Base-by-base conservation (phyloP, 2,113 vertebrate species). In the Hucho hucho region DNA sequence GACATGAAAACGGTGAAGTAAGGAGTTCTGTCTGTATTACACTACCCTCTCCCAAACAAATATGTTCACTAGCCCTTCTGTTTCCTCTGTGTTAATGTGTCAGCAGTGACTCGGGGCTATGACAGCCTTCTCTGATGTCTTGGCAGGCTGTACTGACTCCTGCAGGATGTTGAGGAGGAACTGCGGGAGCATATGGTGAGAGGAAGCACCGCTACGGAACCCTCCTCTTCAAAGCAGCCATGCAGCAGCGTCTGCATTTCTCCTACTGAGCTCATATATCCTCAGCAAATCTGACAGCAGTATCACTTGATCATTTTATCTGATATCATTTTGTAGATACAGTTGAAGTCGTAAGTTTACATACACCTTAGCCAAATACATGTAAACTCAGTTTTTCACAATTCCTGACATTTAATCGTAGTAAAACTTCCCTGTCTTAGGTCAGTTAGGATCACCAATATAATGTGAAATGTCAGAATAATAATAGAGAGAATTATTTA, bases 111-210 rank as follows among this genome's bases (percentile, higher is more conserved):
- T 76, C 77, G 77, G 75, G 82, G 79, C 70, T 12, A 29, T 18
- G 25, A 11, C 53, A 72, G 53, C 18, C 26, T 59, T 53, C 53
- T 61, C 49, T 53, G 53, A 61, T 13, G 58, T 61, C 58, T 81
- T 64, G 73, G 75, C 72, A 75, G 80, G 81, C 78, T 79, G 87
- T 87, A 80, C 86, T 85, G 80, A 78, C 79, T 88, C 85, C 82
- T 81, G 70, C 77, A 91, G 84, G 83, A 84, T 28, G 72, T 68
- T 65, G 72, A 81, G 69, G 83, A 78, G 86, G 49, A 53, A 53
- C 80, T 77, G 75, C 75, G 78, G 79, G 88, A 89, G 81, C 90
- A 89, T 87, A 87, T 89, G 88, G 88, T 12, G 84, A 83, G 85
- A 86, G 83, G 83, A 90, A 86, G 84, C 79, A 69, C 82, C 80